Evolutionary conservation across 2,797 vertebrate genomes (phyloP).

Genomic region (Garrulus glandarius): DNA sequence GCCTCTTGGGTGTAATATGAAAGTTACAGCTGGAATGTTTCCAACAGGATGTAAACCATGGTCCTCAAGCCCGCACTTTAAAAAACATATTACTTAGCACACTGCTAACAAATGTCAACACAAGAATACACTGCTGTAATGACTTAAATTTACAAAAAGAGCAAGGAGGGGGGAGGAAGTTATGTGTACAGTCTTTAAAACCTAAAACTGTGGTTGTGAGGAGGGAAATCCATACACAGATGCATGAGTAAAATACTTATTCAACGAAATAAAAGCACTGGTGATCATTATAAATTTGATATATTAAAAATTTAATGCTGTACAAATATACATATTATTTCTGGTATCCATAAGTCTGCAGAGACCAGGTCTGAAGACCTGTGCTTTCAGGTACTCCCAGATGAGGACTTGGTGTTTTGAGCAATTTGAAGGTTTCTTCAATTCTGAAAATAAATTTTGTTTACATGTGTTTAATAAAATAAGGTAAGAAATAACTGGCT

Average conservation of each 20-base stretch:
- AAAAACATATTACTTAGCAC: conserved; percentile 70
- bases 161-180: neutral
- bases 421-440: conserved; percentile 82
- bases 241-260: conserved; percentile 60
- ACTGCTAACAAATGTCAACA: conserved; percentile 72
- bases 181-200: neutral
- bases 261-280: conserved; percentile 34
- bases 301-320: conserved; percentile 23
- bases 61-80: conserved; percentile 55
- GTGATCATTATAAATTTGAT: conserved; percentile 15
- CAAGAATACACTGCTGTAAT: conserved; percentile 48
- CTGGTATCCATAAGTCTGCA: neutral
- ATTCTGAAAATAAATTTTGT: conserved; percentile 73
- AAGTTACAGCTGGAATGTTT: conserved; percentile 61
- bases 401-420: conserved; percentile 73
- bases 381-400: conserved; percentile 42
- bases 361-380: neutral
- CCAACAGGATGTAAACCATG: conserved; percentile 69
- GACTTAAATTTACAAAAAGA: conserved; percentile 5
- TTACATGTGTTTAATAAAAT: neutral
- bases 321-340: conserved; percentile 41
- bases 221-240: conserved; percentile 3
- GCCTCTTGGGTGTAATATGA: conserved; percentile 57
- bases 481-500: neutral
- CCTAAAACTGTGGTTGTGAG: fast-evolving